phyloP scores from a whole-genome alignment of 2,113 vertebrate species.

The Gila orcuttii region DNA sequence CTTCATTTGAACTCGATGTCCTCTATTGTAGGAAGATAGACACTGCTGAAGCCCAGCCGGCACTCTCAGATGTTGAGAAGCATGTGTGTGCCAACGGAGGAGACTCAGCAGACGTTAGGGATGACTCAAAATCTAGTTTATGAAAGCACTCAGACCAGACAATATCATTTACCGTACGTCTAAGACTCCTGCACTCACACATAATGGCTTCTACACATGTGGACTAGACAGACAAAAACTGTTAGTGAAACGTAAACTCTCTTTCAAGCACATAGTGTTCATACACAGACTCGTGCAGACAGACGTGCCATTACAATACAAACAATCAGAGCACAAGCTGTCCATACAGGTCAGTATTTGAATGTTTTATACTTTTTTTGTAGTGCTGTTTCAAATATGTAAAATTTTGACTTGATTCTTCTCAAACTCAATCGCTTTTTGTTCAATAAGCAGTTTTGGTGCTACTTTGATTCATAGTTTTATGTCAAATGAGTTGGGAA shows the following conservation, averaged over 20 bases:
- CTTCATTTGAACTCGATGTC: not conserved
- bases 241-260: not conserved
- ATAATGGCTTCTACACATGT: slow-evolving; percentile 23
- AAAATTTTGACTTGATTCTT: not conserved
- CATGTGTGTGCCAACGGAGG: not conserved
- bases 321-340: not conserved
- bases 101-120: slow-evolving; percentile 1
- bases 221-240: slow-evolving; percentile 23
- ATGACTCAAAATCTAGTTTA: slow-evolving; percentile 12
- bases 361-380: not conserved
- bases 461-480: not conserved
- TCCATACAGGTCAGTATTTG: not conserved
- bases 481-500: not conserved
- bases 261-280: not conserved
- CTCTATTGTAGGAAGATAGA: not conserved
- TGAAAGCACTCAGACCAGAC: slow-evolving; percentile 28
- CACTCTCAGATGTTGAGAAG: not conserved
- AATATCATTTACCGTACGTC: not conserved
- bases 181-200: not conserved
- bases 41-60: too few relatives aligned
- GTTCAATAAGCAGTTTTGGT: not conserved
- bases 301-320: not conserved
- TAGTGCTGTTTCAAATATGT: not conserved
- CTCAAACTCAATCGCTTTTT: not conserved
- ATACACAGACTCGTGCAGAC: not conserved